Base-by-base conservation (phyloP, 2,113 vertebrate species). In the Pipra filicauda region DNA sequence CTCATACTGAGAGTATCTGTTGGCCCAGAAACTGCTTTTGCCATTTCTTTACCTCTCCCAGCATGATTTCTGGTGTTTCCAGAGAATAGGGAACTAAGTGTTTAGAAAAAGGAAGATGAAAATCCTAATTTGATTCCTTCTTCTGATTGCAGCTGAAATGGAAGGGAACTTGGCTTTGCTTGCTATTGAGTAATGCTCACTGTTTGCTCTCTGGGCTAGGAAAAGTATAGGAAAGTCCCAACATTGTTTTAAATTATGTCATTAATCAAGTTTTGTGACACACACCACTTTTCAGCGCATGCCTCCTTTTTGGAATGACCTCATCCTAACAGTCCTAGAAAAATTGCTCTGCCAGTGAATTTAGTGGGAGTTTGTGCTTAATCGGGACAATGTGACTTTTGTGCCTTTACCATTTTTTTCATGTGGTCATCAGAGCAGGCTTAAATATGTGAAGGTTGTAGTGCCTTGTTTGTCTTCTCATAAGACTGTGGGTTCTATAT, bases 241-340 rank as follows among this genome's bases (percentile, higher is more conserved):
- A 73, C 78, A 77, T 90, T 88, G 74, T 95, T 96, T 96, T 85
- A 91, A 93, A 55, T 94, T 70, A 59, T 76, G 75, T 80, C 85
- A 77, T 95, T 95, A 94, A 96, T 96, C 90, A 96, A 95, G 48
- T 72, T 80, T 71, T 91, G 64, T 83, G 75, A 80, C 79, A 83
- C 37, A 35, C 67, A 64, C 43, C 2, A 1, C 67, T 95, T 93
- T 64, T 75, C 72, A 88, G 85, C 4, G 0, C 78, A 54, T 83
- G 86, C 75, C 43, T 89, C 35, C 22, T 93, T 83, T 79, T 77
- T 77, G 39, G 59, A 85, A 88, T 95, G 75, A 95, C 43, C 55
- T 96, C 82, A 94, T 85, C 78, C 78, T 85, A 93, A 70, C 27
- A 77, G 48, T 62, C 46, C 24, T 77, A 90, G 85, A 91, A 94